A percentile compares a stretch with the other conserved stretches of the same genome.
phyloP scores from a whole-genome alignment of 2,888 invertebrate species.

The Netelia fuscicornis region DNA sequence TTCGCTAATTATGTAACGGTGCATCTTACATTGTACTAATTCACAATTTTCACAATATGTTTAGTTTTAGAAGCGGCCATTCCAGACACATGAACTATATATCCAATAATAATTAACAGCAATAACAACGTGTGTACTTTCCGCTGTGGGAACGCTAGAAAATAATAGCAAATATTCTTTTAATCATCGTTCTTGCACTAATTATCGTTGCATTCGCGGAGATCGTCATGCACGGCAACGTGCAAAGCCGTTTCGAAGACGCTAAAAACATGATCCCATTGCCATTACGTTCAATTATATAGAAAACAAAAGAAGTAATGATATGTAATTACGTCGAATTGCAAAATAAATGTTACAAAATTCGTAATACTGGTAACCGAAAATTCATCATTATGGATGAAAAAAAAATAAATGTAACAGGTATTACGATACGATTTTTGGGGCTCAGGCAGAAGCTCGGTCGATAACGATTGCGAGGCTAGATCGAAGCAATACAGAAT shows the following conservation, averaged over 20 bases:
- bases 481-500: constrained; percentile 56
- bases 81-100: not conserved
- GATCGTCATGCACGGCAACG: constrained; percentile 55
- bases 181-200: constrained; percentile 31
- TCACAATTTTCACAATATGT: constrained; percentile 15
- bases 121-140: constrained; percentile 4
- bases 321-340: not conserved
- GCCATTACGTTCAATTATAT: constrained; percentile 22
- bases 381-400: not conserved
- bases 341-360: not conserved
- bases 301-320: constrained; percentile 15
- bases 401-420: constrained; percentile 5
- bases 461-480: constrained; percentile 36
- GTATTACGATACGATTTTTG: constrained; percentile 19
- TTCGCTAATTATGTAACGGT: constrained; percentile 4
- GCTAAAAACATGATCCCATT: not conserved
- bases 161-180: constrained; percentile 6
- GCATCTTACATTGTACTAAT: constrained; percentile 37
- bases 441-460: constrained; percentile 60
- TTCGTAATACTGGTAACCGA: too few species aligned
- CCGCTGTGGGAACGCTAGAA: constrained; percentile 1
- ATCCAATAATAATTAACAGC: not conserved
- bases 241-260: constrained; percentile 37
- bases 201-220: constrained; percentile 22
- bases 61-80: constrained; percentile 17